Conservation (phyloP, 2,888 invertebrate genomes). For the Noctua janthina region DNA sequence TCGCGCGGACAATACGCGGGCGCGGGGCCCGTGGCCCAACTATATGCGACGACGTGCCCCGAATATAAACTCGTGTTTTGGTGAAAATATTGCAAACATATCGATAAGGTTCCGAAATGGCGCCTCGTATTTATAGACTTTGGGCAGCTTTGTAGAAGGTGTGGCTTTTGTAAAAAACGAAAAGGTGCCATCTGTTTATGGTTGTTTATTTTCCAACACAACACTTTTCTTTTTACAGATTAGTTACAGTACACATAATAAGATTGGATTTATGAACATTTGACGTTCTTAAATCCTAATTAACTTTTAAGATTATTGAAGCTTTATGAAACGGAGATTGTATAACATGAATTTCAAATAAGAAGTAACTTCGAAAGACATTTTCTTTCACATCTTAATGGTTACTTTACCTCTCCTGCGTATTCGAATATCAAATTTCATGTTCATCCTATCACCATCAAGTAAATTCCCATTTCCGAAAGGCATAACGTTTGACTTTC, state of each 20-base stretch:
- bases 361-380: background rate
- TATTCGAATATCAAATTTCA: conserved; percentile 42
- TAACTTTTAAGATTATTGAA: background rate
- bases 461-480: conserved; percentile 41
- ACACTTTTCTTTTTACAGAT: background rate
- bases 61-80: conserved; percentile 67
- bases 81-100: conserved; percentile 59
- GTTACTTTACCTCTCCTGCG: conserved; percentile 5
- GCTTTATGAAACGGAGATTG: background rate
- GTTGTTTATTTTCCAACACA: background rate
- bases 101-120: conserved; percentile 38
- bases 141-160: background rate
- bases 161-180: conserved; percentile 3
- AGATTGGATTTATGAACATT: background rate
- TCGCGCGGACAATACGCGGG: conserved; percentile 68
- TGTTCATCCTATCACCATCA: conserved; percentile 21
- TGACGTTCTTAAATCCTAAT: background rate
- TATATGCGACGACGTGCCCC: conserved; percentile 64
- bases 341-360: conserved; percentile 7
- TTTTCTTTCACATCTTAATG: conserved; percentile 21
- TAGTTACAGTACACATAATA: background rate
- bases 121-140: conserved; percentile 17
- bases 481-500: conserved; percentile 35
- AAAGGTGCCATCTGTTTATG: background rate
- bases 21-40: conserved; percentile 36